Evolutionary conservation across 2,888 invertebrate species (phyloP), one percentile per base, ranked within the genome.

Genomic region (Nomada ferruginata): DNA sequence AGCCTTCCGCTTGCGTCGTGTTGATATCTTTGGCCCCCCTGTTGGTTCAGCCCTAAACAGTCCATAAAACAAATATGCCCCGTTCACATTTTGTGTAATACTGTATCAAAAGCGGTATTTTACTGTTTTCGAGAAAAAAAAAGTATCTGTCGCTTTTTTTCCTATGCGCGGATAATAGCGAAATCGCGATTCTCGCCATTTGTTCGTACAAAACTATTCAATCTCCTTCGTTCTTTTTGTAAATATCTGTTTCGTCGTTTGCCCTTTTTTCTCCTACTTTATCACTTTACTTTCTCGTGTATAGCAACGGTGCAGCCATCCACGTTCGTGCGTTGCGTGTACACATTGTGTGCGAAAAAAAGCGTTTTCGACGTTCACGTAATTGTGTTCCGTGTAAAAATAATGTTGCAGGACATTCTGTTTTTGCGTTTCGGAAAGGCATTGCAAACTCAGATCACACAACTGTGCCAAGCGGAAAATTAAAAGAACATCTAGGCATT

Each of bases 11-110:
- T 93, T 93, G 93, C 93, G 93, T 92, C 95, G 94, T 91, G 95
- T 94, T 92, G 95, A 95, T 93, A 95, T 94, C 93, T 95, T 95
- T 92, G 95, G 94, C 92, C 95, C 95, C 94, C 95, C 95, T 94
- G 95, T 94, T 92, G 95, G 94, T 94, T 95, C 95, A 94, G 95
- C 95, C 95, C 95, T 95, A 95, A 95, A 95, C 95, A 95, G 94
- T 93, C 90, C 93, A 92, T 89, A 94, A 93, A 93, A 93, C 91
- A 93, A 92, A 92, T 90, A 91, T 90, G 88, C 93, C 93, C 91
- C 89, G 85, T 92, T 92, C 91, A 92, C 88, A 92, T 92, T 47
- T 47, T 88, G 90, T 90, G 91, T 82, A 85, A 87, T 60, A 85
- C 53, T 81, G 77, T 80, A 70, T 76, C 70, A 75, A 61, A 78